phyloP scores from a whole-genome alignment of 2,113 vertebrate genomes.

The Gymnobelideus leadbeateri region DNA sequence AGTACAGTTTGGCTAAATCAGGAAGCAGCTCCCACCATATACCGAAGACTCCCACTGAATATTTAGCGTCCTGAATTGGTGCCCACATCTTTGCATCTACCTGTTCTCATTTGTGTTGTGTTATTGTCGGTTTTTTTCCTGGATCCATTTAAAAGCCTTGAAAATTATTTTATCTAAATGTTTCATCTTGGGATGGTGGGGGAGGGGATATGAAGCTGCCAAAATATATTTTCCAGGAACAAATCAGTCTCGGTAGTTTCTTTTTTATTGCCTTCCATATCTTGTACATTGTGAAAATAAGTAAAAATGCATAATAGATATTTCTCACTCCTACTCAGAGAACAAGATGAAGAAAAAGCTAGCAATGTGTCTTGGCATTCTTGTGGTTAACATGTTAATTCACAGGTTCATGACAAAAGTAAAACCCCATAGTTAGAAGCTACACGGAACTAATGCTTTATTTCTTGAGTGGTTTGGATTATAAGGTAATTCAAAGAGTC shows the following conservation, averaged over 20 bases:
- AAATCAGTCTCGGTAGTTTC: background rate
- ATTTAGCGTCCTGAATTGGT: background rate
- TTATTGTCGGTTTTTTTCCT: background rate
- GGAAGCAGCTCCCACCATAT: slow-evolving; percentile 60
- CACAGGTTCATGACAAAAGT: background rate
- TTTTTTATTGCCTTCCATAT: background rate
- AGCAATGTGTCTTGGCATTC: background rate
- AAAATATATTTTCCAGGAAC: slow-evolving; percentile 5
- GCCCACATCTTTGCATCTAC: background rate
- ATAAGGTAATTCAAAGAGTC: background rate
- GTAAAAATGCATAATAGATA: background rate
- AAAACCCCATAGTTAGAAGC: background rate
- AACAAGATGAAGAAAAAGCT: background rate
- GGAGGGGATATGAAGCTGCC: background rate
- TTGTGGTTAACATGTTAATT: background rate
- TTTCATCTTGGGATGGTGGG: background rate
- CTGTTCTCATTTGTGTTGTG: background rate
- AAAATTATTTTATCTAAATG: background rate
- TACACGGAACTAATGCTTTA: background rate
- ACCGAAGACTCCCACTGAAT: background rate
- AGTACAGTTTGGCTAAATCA: slow-evolving; percentile 64
- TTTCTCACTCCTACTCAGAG: background rate
- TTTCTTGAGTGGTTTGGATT: background rate
- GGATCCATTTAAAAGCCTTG: background rate
- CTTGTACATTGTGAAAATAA: background rate